Evolutionary conservation across 2,113 vertebrate genomes (phyloP).

Genomic region (Mastomys coucha): DNA sequence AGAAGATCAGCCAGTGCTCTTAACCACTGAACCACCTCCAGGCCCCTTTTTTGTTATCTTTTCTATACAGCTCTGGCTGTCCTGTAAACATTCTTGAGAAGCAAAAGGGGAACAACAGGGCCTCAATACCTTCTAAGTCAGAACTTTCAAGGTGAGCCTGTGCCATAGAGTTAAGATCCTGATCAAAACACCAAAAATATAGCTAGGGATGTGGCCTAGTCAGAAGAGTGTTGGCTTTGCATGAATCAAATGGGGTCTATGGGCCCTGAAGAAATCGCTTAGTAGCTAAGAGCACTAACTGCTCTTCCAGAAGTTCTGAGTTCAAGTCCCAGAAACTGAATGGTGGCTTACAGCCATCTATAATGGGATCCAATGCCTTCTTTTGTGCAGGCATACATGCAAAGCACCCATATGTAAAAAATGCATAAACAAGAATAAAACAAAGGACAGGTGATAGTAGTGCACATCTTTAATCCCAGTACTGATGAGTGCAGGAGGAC

Average conservation of each 20-base stretch:
- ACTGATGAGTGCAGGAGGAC: neutral
- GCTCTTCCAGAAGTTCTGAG: neutral
- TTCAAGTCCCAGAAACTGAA: neutral
- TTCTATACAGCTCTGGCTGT: neutral
- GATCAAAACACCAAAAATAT: neutral
- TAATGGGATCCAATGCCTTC: neutral
- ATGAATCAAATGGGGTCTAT: neutral
- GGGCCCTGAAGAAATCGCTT: neutral
- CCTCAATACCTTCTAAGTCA: neutral
- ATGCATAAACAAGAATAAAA: neutral
- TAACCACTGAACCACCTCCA: neutral
- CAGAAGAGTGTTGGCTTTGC: neutral
- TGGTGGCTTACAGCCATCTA: neutral
- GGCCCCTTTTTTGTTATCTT: neutral
- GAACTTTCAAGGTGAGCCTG: neutral
- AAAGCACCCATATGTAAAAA: neutral
- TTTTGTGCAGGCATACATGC: neutral
- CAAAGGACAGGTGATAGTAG: neutral
- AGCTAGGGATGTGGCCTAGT: neutral
- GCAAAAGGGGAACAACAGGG: neutral
- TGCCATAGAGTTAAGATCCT: neutral
- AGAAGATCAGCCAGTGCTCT: neutral
- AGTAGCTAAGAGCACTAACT: neutral
- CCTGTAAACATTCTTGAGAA: neutral
- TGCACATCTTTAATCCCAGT: neutral